Conservation (phyloP, 2,888 invertebrate genomes). For the Stratiomys singularior region DNA sequence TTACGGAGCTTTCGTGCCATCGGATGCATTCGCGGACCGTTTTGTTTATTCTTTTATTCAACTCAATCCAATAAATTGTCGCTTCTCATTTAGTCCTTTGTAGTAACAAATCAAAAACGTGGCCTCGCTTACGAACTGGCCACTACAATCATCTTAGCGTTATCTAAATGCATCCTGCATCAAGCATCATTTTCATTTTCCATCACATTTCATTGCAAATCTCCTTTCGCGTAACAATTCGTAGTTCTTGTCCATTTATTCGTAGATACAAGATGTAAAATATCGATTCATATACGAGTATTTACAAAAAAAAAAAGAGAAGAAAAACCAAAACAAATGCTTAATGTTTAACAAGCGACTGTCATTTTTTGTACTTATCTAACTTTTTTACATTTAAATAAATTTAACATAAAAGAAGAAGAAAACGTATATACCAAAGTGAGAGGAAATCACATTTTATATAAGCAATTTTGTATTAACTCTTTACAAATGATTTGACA, state of each 20-base stretch:
- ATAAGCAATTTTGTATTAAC: constrained; percentile 20
- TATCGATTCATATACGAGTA: constrained; percentile 32
- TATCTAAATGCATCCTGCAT: too few relatives aligned
- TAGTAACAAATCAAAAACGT: too few relatives aligned
- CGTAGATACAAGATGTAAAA: constrained; percentile 27
- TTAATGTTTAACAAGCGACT: constrained; percentile 46
- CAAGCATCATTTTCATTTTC: too few relatives aligned
- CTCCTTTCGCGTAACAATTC: neutral
- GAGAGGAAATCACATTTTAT: constrained; percentile 34
- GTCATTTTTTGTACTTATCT: constrained; percentile 49
- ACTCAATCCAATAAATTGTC: too few relatives aligned
- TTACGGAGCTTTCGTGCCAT: neutral
- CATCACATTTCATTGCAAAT: too few relatives aligned
- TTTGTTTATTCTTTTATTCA: too few relatives aligned
- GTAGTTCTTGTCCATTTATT: constrained; percentile 33
- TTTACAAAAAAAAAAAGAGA: too few relatives aligned
- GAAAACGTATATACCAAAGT: constrained; percentile 35
- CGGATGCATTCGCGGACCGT: neutral
- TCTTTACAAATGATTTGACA: neutral
- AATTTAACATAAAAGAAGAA: constrained; percentile 32
- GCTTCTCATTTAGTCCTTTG: too few relatives aligned
- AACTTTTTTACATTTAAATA: constrained; percentile 45
- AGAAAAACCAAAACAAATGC: too few relatives aligned
- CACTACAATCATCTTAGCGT: too few relatives aligned
- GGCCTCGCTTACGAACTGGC: too few relatives aligned